Base-by-base conservation (phyloP, 2,888 invertebrate species). In the Latheticus oryzae region DNA sequence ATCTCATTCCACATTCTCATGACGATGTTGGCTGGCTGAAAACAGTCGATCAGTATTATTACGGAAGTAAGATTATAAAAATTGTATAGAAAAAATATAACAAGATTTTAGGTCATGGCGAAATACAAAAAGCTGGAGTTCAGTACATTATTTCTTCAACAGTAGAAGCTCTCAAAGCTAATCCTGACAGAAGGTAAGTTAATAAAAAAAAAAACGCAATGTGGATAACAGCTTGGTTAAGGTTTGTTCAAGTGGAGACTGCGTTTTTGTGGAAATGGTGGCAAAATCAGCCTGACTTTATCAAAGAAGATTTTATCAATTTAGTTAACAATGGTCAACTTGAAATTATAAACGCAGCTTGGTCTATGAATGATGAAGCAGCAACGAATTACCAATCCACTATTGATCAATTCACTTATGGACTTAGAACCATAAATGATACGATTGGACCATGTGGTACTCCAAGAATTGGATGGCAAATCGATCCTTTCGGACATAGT, bases 1-100 rank as follows among this genome's bases (percentile, higher is more conserved):
- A 95, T 72, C 79, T 95, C 0, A 85, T 91, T 0, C 86, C 95
- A 0, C 97, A 97, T 73, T 91, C 94, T 0, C 96, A 97, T 72
- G 93, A 96, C 70, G 96, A 97, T 73, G 93, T 95, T 0, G 96
- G 97, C 21, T 97, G 96, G 95, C 78, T 95, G 38, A 48, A 48
- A 24, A 48, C 48, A 24, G 48, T 48, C 23, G 48, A 48, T 35
- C 48, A 48, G 26, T 48, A 93, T 30, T 50, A 17, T 11, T 50
- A 38, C 28, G 50, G 50, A 37, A 50, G 50, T 50, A 19, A 9
- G 50, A n/a, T n/a, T n/a, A n/a, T n/a, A n/a, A n/a, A n/a, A n/a
- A n/a, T n/a, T n/a, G n/a, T n/a, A n/a, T n/a, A n/a, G n/a, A n/a
- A n/a, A n/a, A n/a, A n/a, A n/a, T n/a, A n/a, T 12, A 12, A 24